These are phyloP conservation scores for Leptoclinus maculatus DNA, from an alignment of 2,797 vertebrate genomes.

Conservation along the genomic window DNA sequence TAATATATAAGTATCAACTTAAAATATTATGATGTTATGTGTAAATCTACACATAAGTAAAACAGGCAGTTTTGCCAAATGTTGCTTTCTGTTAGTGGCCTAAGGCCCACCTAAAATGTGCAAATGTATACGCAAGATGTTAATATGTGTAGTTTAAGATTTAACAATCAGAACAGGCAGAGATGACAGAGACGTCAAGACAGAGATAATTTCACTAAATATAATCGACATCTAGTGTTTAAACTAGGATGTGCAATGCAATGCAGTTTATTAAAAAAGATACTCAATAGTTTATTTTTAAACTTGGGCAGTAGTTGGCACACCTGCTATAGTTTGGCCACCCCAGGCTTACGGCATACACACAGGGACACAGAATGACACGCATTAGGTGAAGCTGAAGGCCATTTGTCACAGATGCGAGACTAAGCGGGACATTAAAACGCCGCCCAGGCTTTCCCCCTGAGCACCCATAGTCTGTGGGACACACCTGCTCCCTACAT, in stretches of 20 bases:
- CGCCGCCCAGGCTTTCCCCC: conserved; percentile 21
- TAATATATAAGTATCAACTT: not conserved
- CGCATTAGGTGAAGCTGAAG: not conserved
- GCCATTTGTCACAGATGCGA: conserved; percentile 35
- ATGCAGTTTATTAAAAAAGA: too few relatives aligned
- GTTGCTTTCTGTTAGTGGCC: too few relatives aligned
- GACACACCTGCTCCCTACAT: conserved; percentile 63
- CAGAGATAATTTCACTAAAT: too few relatives aligned
- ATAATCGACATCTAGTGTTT: too few relatives aligned
- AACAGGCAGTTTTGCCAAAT: too few relatives aligned
- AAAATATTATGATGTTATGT: not conserved
- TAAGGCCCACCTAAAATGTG: too few relatives aligned
- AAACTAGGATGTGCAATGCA: too few relatives aligned
- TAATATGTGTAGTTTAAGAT: not conserved
- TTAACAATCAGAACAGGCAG: not conserved
- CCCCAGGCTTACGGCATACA: not conserved
- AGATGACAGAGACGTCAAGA: too few relatives aligned
- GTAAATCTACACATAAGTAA: too few relatives aligned
- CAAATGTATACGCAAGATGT: not conserved
- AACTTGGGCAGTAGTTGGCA: not conserved
- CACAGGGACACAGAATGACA: not conserved
- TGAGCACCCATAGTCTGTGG: conserved; percentile 34
- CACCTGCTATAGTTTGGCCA: not conserved
- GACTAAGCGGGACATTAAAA: conserved; percentile 21
- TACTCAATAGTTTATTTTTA: not conserved